phyloP scores from a whole-genome alignment of 1,140 invertebrate species.

The Calephelis virginiensis region DNA sequence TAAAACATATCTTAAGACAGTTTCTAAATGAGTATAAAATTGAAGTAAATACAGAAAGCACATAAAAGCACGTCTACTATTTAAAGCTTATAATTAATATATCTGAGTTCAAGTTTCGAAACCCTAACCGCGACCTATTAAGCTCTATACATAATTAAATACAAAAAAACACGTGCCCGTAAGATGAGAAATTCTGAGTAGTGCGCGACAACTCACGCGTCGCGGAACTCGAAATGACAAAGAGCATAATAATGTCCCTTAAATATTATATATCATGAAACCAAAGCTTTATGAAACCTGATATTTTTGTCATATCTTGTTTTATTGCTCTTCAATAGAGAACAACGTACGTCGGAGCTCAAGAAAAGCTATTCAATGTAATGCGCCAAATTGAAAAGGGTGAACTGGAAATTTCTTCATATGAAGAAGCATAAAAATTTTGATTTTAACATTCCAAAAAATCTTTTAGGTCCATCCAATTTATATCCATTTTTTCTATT shows the following conservation, averaged over 20 bases:
- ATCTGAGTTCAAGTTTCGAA: not conserved
- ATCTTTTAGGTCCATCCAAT: no score
- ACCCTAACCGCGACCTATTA: conserved; percentile 8
- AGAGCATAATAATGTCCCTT: conserved; percentile 66
- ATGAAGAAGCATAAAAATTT: not conserved
- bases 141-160: conserved; percentile 26
- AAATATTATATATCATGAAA: conserved; percentile 75
- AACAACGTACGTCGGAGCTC: conserved; percentile 48
- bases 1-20: no score
- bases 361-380: conserved; percentile 46
- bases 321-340: conserved; percentile 70
- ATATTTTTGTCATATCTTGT: conserved; percentile 78
- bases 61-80: no score
- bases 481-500: no score
- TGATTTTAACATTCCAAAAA: no score
- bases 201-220: conserved; percentile 37
- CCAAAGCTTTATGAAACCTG: conserved; percentile 76
- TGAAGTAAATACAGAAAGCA: not conserved
- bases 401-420: conserved; percentile 33
- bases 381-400: conserved; percentile 41
- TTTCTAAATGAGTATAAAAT: no score
- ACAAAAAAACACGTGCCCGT: conserved; percentile 32
- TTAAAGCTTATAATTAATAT: not conserved
- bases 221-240: conserved; percentile 44
- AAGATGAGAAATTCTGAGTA: conserved; percentile 33